phyloP scores from a whole-genome alignment of 30 jellyfish, hydroid and myxozoan genomes.

The Aurelia sp. region DNA sequence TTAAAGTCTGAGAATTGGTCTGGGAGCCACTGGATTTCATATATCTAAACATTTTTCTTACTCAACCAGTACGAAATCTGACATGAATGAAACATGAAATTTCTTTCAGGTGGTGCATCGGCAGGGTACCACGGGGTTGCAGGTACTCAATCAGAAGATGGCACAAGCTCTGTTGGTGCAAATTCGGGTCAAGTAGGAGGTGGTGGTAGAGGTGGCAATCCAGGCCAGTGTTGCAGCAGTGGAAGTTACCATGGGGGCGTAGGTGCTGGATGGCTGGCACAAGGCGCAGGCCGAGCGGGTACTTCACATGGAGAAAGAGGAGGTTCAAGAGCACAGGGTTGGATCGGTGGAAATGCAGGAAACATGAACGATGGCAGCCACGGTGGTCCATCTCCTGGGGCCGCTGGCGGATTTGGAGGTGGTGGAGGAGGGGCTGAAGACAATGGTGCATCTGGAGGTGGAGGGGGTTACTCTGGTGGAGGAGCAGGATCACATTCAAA shows the following conservation, averaged over 20 bases:
- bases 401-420: conserved; percentile 74
- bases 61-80: too few species aligned
- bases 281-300: conserved; percentile 22
- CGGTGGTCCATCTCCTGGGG: conserved; percentile 78
- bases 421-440: conserved; percentile 67
- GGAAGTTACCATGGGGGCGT: conserved; percentile 66
- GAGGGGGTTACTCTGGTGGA: conserved; percentile 76
- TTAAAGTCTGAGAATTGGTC: too few species aligned
- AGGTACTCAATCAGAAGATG: conserved; percentile 28
- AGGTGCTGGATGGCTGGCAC: conserved; percentile 58
- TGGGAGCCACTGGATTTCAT: too few species aligned
- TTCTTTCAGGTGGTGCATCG: conserved; percentile 43
- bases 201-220: conserved; percentile 53
- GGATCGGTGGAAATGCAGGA: conserved; percentile 66
- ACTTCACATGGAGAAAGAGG: conserved; percentile 46
- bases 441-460: conserved; percentile 70
- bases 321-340: conserved; percentile 1
- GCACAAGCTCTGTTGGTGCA: conserved; percentile 5
- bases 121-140: conserved; percentile 61
- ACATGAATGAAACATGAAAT: too few species aligned
- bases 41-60: too few species aligned
- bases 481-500: conserved; percentile 27
- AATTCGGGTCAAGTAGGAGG: conserved; percentile 3
- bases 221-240: conserved; percentile 59
- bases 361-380: conserved; percentile 45